Percentiles rank a stretch among this genome's conserved stretches.
phyloP scores from a whole-genome alignment of 2,797 vertebrate species.

The Diceros bicornis region DNA sequence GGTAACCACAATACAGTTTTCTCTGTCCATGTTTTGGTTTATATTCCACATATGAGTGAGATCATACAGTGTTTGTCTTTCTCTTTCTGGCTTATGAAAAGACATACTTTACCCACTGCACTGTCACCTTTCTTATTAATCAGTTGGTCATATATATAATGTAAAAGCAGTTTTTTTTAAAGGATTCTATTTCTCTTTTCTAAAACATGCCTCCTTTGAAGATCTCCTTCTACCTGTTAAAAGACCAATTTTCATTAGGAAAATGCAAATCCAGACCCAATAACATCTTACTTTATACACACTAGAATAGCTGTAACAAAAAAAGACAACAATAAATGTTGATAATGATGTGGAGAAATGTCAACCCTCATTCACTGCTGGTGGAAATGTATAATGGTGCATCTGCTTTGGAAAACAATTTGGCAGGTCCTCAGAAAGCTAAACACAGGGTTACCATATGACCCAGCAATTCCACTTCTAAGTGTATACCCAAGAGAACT shows the following conservation, averaged over 20 bases:
- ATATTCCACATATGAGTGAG: too few relatives aligned
- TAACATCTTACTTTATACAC: background rate
- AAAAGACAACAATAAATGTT: background rate
- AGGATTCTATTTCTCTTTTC: slow-evolving; percentile 34
- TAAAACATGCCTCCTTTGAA: background rate
- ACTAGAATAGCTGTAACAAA: background rate
- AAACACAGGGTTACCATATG: background rate
- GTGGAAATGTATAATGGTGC: background rate
- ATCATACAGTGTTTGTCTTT: too few relatives aligned
- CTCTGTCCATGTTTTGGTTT: too few relatives aligned
- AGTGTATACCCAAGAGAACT: background rate
- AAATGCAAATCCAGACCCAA: background rate
- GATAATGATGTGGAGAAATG: background rate
- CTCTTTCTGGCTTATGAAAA: background rate
- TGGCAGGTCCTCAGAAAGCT: background rate
- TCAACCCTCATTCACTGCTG: background rate
- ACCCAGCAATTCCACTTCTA: background rate
- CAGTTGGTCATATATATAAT: background rate
- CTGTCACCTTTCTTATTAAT: background rate
- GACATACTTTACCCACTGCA: background rate
- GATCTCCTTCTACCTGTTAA: background rate
- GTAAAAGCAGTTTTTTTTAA: background rate
- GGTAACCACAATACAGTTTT: too few relatives aligned
- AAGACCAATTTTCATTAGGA: slow-evolving; percentile 39
- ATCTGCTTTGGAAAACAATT: background rate